These are phyloP conservation scores for Dissostichus mawsoni DNA, from an alignment of 2,113 vertebrate genomes.

Conservation along the genomic window DNA sequence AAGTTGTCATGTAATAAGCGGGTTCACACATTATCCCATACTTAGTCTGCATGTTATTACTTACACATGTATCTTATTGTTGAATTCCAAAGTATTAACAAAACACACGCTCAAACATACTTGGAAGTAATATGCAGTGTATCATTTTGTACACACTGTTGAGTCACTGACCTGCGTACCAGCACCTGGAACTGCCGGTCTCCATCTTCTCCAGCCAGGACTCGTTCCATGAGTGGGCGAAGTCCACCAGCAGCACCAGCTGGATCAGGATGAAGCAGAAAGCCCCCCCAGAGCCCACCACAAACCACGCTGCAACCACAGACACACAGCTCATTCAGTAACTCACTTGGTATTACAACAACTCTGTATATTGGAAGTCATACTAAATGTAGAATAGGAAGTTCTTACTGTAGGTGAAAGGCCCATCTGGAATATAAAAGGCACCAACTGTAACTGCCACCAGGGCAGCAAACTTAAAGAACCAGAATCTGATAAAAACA, in stretches of 20 bases:
- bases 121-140: background rate
- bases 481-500: slow-evolving; percentile 90
- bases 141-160: background rate
- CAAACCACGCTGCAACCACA: slow-evolving; percentile 88
- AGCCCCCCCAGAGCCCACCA: slow-evolving; percentile 86
- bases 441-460: slow-evolving; percentile 91
- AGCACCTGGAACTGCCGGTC: slow-evolving; percentile 86
- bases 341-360: background rate
- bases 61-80: background rate
- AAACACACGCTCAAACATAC: background rate
- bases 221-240: slow-evolving; percentile 93
- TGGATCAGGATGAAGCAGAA: slow-evolving; percentile 93
- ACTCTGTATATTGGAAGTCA: background rate
- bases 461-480: slow-evolving; percentile 92
- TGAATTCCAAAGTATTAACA: too few species aligned
- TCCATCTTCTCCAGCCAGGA: slow-evolving; percentile 90
- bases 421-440: slow-evolving; percentile 93
- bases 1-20: too few species aligned
- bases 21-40: too few species aligned
- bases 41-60: background rate
- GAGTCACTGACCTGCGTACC: slow-evolving; percentile 90
- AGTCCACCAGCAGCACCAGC: slow-evolving; percentile 92
- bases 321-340: background rate
- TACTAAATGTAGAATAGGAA: background rate
- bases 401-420: slow-evolving; percentile 90